Evolutionary conservation across 2,888 invertebrate species (phyloP).

Genomic region (Schizaphis graminum): DNA sequence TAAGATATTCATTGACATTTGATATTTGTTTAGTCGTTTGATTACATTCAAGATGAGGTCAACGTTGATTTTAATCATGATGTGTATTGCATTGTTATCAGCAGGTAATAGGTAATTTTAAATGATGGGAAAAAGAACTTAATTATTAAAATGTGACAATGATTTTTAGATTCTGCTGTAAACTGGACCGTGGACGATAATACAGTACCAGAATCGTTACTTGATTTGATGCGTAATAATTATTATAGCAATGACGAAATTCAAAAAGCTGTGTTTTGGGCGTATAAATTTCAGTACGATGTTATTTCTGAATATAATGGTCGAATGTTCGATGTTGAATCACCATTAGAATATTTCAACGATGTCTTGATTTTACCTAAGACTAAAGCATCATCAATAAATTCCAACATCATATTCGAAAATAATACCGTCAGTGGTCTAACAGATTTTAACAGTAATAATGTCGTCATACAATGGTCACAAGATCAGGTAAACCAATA

Average conservation of each 20-base stretch:
- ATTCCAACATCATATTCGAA: slow-evolving; percentile 5
- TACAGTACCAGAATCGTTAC: background rate
- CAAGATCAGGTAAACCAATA: slow-evolving; percentile 26
- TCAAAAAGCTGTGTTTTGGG: background rate
- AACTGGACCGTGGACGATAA: slow-evolving; percentile 17
- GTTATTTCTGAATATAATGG: slow-evolving; percentile 42
- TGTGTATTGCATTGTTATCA: background rate
- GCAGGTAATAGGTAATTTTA: slow-evolving; percentile 20
- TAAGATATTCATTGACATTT: background rate
- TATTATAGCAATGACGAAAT: slow-evolving; percentile 8
- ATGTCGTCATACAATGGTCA: slow-evolving; percentile 20
- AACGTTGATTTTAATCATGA: background rate
- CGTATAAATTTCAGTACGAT: slow-evolving; percentile 38
- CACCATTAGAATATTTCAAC: slow-evolving; percentile 4
- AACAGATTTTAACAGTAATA: background rate
- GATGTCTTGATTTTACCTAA: slow-evolving; percentile 5
- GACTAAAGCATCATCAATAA: background rate
- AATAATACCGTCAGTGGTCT: background rate
- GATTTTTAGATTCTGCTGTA: slow-evolving; percentile 10
- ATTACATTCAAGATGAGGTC: slow-evolving; percentile 7
- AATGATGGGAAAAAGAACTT: background rate
- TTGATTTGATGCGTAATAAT: background rate
- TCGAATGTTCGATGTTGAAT: background rate
- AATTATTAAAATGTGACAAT: background rate
- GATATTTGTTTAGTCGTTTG: background rate